phyloP scores from a whole-genome alignment of 2,113 vertebrate genomes.

The Hassar affinis region DNA sequence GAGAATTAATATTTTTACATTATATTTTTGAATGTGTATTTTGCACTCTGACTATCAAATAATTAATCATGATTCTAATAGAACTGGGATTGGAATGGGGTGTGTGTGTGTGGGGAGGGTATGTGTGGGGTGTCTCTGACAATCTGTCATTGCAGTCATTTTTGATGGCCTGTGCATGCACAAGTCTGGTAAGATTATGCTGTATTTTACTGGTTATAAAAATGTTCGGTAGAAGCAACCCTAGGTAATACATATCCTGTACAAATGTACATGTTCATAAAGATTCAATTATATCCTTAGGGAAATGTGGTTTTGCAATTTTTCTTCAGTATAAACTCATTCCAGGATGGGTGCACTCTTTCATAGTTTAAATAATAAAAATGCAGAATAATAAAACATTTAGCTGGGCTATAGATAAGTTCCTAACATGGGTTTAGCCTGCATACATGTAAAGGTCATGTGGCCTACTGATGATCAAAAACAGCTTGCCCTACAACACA shows the following conservation, averaged over 20 bases:
- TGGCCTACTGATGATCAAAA: neutral
- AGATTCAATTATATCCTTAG: constrained; percentile 16
- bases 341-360: too few species aligned
- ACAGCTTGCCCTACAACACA: neutral
- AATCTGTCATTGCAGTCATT: neutral
- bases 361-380: neutral
- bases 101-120: too few species aligned
- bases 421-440: neutral
- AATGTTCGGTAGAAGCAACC: too few species aligned
- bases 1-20: too few species aligned
- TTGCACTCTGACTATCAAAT: too few species aligned
- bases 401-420: neutral
- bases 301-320: too few species aligned
- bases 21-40: too few species aligned
- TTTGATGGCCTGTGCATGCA: neutral
- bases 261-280: neutral
- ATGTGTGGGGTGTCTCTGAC: too few species aligned
- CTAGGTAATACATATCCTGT: too few species aligned
- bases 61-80: too few species aligned
- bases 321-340: too few species aligned
- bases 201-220: neutral
- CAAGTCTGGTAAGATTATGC: neutral
- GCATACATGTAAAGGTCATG: neutral
- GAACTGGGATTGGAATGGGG: too few species aligned
- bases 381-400: neutral